These are phyloP conservation scores for Drosophila saltans DNA, from an alignment of 1,140 invertebrate species.

Conservation along the genomic window DNA sequence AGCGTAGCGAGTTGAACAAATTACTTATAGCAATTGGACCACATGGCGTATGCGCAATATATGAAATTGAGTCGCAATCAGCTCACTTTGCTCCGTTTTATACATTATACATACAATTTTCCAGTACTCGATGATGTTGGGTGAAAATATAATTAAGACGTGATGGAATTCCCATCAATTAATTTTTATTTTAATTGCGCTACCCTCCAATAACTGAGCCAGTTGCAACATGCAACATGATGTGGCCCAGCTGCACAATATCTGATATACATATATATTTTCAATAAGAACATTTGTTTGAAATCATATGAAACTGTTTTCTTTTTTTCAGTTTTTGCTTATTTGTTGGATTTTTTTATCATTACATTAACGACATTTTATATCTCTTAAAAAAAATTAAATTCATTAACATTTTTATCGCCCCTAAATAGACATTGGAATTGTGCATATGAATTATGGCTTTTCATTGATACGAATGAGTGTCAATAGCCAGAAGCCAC, in stretches of 20 bases:
- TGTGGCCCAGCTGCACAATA: not conserved
- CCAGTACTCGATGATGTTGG: constrained; percentile 26
- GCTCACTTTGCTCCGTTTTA: not conserved
- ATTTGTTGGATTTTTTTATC: not conserved
- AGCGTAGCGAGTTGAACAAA: not conserved
- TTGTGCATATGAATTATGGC: constrained; percentile 29
- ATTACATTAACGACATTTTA: constrained; percentile 18
- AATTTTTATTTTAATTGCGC: constrained; percentile 68
- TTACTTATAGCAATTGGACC: constrained; percentile 16
- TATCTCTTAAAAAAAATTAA: constrained; percentile 48
- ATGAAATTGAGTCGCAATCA: constrained; percentile 6
- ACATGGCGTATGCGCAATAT: constrained; percentile 37
- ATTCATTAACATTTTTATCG: constrained; percentile 50
- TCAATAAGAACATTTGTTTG: constrained; percentile 4
- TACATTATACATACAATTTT: constrained; percentile 1
- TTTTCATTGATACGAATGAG: constrained; percentile 56
- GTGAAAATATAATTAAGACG: constrained; percentile 64
- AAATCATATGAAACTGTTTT: not conserved
- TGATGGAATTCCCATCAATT: constrained; percentile 75
- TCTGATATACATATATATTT: not conserved
- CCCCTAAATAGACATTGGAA: constrained; percentile 31
- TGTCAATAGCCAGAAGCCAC: constrained; percentile 39
- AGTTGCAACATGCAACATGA: constrained; percentile 21
- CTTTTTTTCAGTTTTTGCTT: not conserved
- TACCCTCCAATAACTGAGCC: constrained; percentile 44